Base-by-base conservation (phyloP, 2,888 invertebrate genomes). In the Clunio marinus region DNA sequence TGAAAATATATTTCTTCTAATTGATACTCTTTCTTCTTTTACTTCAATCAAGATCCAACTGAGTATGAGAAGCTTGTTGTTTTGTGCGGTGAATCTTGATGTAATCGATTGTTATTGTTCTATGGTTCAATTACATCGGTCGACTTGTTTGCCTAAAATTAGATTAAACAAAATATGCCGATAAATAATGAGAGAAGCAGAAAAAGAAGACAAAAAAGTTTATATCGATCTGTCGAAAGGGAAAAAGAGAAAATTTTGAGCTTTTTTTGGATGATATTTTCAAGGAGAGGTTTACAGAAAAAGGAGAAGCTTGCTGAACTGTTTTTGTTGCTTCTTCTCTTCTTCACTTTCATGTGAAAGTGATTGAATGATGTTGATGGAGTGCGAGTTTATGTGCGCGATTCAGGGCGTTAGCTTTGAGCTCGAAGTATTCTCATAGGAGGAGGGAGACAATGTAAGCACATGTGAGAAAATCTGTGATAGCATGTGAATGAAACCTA, bases 241-340 rank as follows among this genome's bases (percentile, higher is more conserved):
- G 22, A 15, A n/a, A 2, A 28, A 28, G 32, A 58, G 32, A 28
- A 32, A n/a, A n/a, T n/a, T n/a, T n/a, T n/a, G n/a, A n/a, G n/a
- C n/a, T n/a, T n/a, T n/a, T n/a, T 32, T 41, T 60, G 60, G 60
- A 60, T 60, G 60, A 60, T 60, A n/a, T n/a, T n/a, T n/a, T n/a
- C n/a, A n/a, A n/a, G 35, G 60, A 60, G 37, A 20, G 35, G n/a
- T n/a, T n/a, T n/a, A n/a, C n/a, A n/a, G 32, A 32, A 20, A 17
- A 59, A 59, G 59, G 13, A 41, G 41, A 59, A 59, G 59, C 59
- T 59, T 32, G 27, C 15, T 59, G 59, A 60, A 60, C 60, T 37
- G 22, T 41, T 15, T 60, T 35, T n/a, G n/a, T n/a, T n/a, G n/a
- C n/a, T n/a, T n/a, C n/a, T n/a, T n/a, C n/a, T n/a, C n/a, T 37